phyloP scores from a whole-genome alignment of 2,888 invertebrate species.

The Caradrina kadenii region DNA sequence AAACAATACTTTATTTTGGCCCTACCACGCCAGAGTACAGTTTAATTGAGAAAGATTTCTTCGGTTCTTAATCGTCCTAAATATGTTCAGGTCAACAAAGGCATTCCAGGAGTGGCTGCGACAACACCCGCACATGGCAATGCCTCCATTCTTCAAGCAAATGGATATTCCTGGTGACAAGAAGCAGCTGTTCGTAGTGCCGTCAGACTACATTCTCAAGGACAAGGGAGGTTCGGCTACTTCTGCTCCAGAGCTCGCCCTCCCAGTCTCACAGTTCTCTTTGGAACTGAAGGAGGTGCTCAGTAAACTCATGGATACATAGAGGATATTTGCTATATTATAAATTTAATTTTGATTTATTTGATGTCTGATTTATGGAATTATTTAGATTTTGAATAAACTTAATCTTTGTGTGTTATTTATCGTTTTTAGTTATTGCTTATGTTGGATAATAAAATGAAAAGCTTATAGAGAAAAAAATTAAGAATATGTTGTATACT shows the following conservation, averaged over 20 bases:
- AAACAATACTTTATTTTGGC: neutral
- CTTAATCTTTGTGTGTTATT: constrained; percentile 1
- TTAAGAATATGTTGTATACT: too few species aligned
- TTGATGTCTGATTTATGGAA: constrained; percentile 13
- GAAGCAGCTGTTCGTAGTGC: constrained; percentile 81
- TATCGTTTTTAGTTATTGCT: neutral
- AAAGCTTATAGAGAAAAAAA: too few species aligned
- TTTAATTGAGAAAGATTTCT: neutral
- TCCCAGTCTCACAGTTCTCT: constrained; percentile 84
- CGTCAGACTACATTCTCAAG: constrained; percentile 81
- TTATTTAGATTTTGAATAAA: constrained; percentile 24
- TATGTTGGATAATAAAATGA: too few species aligned
- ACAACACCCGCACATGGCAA: constrained; percentile 76
- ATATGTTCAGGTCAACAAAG: constrained; percentile 81
- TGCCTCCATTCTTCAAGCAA: constrained; percentile 78
- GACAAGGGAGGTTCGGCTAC: constrained; percentile 63
- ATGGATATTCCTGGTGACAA: constrained; percentile 73
- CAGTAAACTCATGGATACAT: constrained; percentile 80
- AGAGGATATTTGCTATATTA: neutral
- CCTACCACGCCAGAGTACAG: neutral
- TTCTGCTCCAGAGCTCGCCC: constrained; percentile 76
- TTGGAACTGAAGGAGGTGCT: constrained; percentile 84
- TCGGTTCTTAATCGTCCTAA: constrained; percentile 10
- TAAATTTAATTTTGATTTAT: constrained; percentile 12
- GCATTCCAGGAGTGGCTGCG: constrained; percentile 81